phyloP scores from a whole-genome alignment of 2,888 invertebrate species.

The Cepaea hortensis region DNA sequence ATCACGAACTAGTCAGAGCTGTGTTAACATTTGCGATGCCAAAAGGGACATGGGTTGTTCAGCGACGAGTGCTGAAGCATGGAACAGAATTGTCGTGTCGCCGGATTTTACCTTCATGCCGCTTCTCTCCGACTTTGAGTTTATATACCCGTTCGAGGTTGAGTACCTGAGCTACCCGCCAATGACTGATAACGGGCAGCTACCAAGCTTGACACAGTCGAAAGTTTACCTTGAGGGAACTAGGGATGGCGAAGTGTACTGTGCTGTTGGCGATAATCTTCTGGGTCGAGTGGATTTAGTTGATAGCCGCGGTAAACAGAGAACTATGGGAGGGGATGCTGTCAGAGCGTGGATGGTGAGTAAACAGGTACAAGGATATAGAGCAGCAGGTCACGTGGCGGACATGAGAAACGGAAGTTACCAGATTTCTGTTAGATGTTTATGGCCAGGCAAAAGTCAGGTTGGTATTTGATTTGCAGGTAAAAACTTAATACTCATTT shows the following conservation, averaged over 20 bases:
- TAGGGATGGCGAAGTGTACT: background rate
- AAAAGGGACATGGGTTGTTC: background rate
- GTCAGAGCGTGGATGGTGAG: constrained; percentile 33
- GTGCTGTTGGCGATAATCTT: constrained; percentile 14
- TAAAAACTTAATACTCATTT: too few species aligned
- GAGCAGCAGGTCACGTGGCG: constrained; percentile 26
- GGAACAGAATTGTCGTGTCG: background rate
- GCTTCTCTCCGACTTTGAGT: background rate
- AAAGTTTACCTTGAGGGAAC: background rate
- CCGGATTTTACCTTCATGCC: background rate
- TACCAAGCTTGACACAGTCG: constrained; percentile 6
- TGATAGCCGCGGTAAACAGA: constrained; percentile 24
- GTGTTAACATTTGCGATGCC: background rate
- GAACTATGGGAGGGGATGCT: constrained; percentile 36
- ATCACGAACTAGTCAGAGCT: background rate
- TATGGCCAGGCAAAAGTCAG: constrained; percentile 26
- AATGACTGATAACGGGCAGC: background rate
- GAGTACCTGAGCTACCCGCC: constrained; percentile 25
- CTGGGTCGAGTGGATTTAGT: constrained; percentile 33
- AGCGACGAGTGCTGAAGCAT: background rate
- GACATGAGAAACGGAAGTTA: constrained; percentile 45
- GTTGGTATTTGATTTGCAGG: background rate
- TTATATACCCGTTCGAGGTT: constrained; percentile 14
- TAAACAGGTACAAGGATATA: background rate
- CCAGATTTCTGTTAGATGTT: constrained; percentile 4